phyloP scores from a whole-genome alignment of 2,797 vertebrate genomes.

The Poeciliopsis paucimaculata region DNA sequence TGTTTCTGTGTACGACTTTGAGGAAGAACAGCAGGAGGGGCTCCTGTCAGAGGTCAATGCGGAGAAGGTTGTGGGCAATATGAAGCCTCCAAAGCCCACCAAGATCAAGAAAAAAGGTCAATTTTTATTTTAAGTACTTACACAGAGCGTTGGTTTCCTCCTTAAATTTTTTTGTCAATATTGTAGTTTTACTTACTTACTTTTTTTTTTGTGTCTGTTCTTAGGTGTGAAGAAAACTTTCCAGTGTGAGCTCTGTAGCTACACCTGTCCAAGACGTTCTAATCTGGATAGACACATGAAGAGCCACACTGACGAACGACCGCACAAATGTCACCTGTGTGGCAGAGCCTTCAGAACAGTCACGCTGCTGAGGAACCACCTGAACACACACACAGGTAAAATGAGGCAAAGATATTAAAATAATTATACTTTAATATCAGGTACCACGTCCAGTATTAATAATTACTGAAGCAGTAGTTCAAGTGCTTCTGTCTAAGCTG shows the following conservation, averaged over 20 bases:
- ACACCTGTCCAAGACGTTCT: conserved; percentile 95
- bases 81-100: conserved; percentile 98
- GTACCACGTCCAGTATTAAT: not conserved
- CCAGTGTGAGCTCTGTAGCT: conserved; percentile 98
- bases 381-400: conserved; percentile 97
- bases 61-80: conserved; percentile 98
- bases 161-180: not conserved
- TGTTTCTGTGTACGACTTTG: conserved; percentile 97
- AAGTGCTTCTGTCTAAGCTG: not conserved
- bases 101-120: conserved; percentile 99
- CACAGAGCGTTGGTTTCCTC: not conserved
- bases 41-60: conserved; percentile 95
- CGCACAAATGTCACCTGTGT: conserved; percentile 97
- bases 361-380: conserved; percentile 96
- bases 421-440: not conserved
- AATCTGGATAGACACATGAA: conserved; percentile 99
- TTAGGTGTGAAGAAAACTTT: conserved; percentile 98
- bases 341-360: conserved; percentile 97
- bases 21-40: conserved; percentile 97
- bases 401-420: not conserved
- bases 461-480: not conserved
- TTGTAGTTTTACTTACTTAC: not conserved
- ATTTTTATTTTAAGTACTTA: not conserved
- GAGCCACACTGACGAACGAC: conserved; percentile 98
- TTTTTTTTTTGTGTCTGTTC: not conserved